These are phyloP conservation scores for Anastrepha obliqua DNA, from an alignment of 1,140 invertebrate species.

Conservation along the genomic window DNA sequence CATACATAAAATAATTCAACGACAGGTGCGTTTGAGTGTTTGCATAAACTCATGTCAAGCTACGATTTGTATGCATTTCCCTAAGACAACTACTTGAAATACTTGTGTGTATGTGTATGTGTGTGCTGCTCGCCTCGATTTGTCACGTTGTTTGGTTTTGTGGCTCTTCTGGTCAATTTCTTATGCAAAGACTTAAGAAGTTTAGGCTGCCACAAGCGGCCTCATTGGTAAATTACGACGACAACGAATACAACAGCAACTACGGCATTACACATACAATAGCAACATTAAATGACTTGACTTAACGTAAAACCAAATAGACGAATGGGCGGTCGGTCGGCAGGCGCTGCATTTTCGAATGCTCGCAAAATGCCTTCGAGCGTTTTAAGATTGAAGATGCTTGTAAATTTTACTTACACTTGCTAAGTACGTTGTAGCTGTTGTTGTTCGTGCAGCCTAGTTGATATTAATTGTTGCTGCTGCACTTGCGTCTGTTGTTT, in stretches of 20 bases:
- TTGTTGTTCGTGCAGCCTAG: not conserved
- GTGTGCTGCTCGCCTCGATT: conserved; percentile 7
- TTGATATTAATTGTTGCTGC: conserved; percentile 26
- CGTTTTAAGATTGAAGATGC: conserved; percentile 38
- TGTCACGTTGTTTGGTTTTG: conserved; percentile 68
- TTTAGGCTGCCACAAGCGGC: conserved; percentile 34
- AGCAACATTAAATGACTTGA: not conserved
- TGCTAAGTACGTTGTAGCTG: conserved; percentile 1
- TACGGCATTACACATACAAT: not conserved
- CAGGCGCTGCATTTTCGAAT: not conserved
- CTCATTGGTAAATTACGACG: conserved; percentile 29
- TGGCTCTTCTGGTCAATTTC: conserved; percentile 68
- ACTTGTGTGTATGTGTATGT: not conserved
- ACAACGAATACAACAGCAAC: conserved; percentile 16
- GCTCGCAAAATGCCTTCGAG: not conserved
- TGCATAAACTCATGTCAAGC: conserved; percentile 19
- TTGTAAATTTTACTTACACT: conserved; percentile 50
- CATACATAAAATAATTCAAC: not conserved
- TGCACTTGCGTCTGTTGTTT: not conserved
- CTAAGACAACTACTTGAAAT: not conserved
- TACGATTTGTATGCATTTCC: not conserved
- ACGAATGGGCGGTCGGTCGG: not conserved
- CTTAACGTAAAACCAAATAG: not conserved
- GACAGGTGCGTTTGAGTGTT: conserved; percentile 20
- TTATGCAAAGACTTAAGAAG: conserved; percentile 65